Base-by-base conservation (phyloP, 2,797 vertebrate species). In the Ceryle rudis region DNA sequence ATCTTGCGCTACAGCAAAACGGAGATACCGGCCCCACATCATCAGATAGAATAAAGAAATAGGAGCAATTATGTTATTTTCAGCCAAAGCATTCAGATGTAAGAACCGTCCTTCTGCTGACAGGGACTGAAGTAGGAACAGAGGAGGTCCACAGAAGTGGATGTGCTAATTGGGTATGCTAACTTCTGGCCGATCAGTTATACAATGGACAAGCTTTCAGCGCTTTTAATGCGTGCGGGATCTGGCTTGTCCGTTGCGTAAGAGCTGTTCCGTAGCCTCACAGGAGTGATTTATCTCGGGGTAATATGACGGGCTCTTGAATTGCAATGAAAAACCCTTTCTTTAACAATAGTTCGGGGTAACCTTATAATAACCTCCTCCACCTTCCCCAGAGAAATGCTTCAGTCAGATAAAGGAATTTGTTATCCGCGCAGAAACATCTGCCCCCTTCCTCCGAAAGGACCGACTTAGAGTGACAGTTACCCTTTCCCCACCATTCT, bases 341-440 rank as follows among this genome's bases (percentile, higher is more conserved):
- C 80, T 66, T 42, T 46, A 37, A 86, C 90, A 87, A 79, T 18
- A 51, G 78, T 35, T 42, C 3, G 1, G 85, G 44, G 42, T 74
- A 89, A 91, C 92, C 87, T 86, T 55, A 31, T 69, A 82, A 89
- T 15, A 83, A 94, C 90, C 87, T 64, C 81, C 78, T 51, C 65
- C 70, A 60, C 90, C 84, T 91, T 89, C 95, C 84, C 87, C 65
- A 52, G 84, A 73, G 78, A 66, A 81, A 86, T 20, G 81, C 77
- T 77, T 37, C 84, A 62, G 78, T 25, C 79, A 86, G 73, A 94
- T 86, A 87, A 81, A 91, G 82, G 71, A 81, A 79, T 95, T 87
- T 79, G 81, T 84, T 85, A 79, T 67, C 90, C 81, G 1, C 74
- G 49, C 65, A 81, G 77, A 64, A 89, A 73, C 90, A 84, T 89